Evolutionary conservation across 2,797 vertebrate genomes (phyloP), one percentile per base, ranked within the genome.

Genomic region (Channa striata): DNA sequence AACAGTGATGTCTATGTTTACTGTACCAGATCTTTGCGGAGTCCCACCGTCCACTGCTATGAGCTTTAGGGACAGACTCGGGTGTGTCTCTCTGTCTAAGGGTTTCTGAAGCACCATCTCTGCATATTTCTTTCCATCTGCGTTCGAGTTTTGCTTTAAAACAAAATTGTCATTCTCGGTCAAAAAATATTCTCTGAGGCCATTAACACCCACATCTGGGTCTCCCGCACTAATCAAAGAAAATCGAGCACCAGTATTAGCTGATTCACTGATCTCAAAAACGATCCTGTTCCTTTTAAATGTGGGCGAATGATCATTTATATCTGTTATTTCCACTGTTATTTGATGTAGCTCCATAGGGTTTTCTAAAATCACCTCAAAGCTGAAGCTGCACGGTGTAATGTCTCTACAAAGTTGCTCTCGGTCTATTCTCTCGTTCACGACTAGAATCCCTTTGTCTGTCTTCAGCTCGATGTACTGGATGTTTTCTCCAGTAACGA

Each of bases 401-500:
- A 59, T 44, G 6, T 88, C 84, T 21, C 86, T 83, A 34, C 89
- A 90, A 9, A 89, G 76, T 71, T 84, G 67, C 58, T 90, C 87
- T 49, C 88, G 52, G 57, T 90, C 88, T 49, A 90, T 88, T 48
- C 84, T 85, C 63, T 87, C 84, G 8, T 74, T 85, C 49, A 89
- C 86, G 13, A 83, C 73, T 1, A 89, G 63, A 68, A 50, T 73
- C 40, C 89, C 87, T 74, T 82, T 88, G 76, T 78, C 78, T 70
- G 62, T n/a, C 7, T 72, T 76, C 40, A 89, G 63, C 60, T 84
- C 72, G 1, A 61, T 62, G 67, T 82, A 85, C 33, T 80, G 77
- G 3, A 37, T 39, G 39, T 43, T 76, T 10, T 78, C 82, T 4
- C 79, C 80, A 0, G 25, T 85, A 5, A 83, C 72, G 9, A 90